Evolutionary conservation across 1,140 invertebrate species (phyloP).

Genomic region (Tachypleus tridentatus): DNA sequence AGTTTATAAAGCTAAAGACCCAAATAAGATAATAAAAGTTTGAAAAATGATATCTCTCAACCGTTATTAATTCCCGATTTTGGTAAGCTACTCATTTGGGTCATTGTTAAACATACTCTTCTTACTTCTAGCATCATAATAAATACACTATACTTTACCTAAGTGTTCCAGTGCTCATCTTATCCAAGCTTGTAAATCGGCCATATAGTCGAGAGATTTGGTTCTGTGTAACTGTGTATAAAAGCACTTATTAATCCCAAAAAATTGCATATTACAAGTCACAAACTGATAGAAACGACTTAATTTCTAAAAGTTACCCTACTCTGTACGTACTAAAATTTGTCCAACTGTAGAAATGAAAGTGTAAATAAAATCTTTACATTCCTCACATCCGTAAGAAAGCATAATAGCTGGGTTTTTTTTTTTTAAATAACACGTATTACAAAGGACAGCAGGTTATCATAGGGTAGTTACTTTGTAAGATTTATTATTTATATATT

Average conservation of each 20-base stretch:
- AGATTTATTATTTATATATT: no score
- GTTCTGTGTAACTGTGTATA: constrained; percentile 72
- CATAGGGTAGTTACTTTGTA: no score
- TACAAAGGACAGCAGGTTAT: no score
- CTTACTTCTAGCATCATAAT: not conserved
- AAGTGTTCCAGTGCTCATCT: constrained; percentile 87
- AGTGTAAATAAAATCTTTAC: not conserved
- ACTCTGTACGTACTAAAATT: not conserved
- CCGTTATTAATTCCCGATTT: no score
- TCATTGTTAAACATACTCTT: no score
- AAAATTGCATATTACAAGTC: not conserved
- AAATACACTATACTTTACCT: constrained; percentile 34
- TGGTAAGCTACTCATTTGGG: no score
- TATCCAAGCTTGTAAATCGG: constrained; percentile 90
- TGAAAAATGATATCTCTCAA: no score
- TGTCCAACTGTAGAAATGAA: not conserved
- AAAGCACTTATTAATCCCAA: constrained; percentile 29
- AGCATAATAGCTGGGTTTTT: not conserved
- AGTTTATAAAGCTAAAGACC: no score
- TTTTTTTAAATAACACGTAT: not conserved
- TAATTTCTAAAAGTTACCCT: not conserved
- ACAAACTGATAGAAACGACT: not conserved
- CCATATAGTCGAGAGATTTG: constrained; percentile 97
- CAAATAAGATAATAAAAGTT: constrained; percentile 19
- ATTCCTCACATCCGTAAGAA: no score